Percentiles rank a stretch among this genome's conserved stretches.
Conservation (phyloP, 2,888 invertebrate species). For the Melinaea marsaeus region DNA sequence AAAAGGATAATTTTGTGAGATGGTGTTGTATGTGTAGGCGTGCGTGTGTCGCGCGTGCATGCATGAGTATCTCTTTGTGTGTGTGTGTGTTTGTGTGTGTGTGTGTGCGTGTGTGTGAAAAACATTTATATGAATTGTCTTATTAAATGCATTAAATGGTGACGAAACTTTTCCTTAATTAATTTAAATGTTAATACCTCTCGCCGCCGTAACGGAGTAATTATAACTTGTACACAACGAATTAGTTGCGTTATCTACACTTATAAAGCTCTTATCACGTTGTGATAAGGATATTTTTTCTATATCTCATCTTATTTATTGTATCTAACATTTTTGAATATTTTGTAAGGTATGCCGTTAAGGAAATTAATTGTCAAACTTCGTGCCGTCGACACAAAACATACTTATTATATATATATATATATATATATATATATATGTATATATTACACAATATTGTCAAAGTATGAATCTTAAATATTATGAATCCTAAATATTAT, state of each 20-base stretch:
- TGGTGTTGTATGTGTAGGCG: too few species aligned
- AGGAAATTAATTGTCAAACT: constrained; percentile 55
- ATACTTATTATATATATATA: constrained; percentile 10
- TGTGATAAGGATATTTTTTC: not conserved
- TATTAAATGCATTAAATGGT: not conserved
- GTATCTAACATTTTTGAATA: constrained; percentile 23
- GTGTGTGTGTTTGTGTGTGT: too few species aligned
- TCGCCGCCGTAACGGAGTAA: not conserved
- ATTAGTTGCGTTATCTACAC: not conserved
- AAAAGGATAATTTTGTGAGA: too few species aligned
- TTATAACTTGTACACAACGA: constrained; percentile 1
- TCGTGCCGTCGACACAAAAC: constrained; percentile 38
- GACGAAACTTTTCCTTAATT: constrained; percentile 6
- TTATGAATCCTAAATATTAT: not conserved
- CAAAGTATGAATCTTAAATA: not conserved
- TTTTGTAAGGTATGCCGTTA: constrained; percentile 36
- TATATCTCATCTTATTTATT: constrained; percentile 1
- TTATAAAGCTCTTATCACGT: constrained; percentile 7
- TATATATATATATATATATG: constrained; percentile 1
- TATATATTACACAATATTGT: not conserved
- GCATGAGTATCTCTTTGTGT: too few species aligned
- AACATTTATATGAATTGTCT: not conserved
- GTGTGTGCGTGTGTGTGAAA: not conserved
- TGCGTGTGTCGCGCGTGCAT: too few species aligned
- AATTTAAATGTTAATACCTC: constrained; percentile 4